Evolutionary conservation across 2,888 invertebrate genomes (phyloP), one percentile per base, ranked within the genome.

Genomic region (Allacma fusca): DNA sequence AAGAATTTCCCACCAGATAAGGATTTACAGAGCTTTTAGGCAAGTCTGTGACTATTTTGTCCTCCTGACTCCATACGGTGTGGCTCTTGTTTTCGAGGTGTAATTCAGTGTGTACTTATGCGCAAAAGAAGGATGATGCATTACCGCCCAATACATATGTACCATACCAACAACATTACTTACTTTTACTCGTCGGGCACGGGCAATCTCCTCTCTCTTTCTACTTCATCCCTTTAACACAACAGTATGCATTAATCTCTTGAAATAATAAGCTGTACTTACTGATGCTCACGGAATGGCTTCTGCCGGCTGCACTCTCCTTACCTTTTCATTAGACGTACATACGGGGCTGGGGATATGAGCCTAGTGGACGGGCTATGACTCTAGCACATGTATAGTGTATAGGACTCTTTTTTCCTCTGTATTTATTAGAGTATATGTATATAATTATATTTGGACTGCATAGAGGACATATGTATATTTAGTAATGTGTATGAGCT

Each of bases 101-200:
- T 71, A 71, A 71, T 71, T 71, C 71, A 71, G 71, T 71, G 71
- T 71, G 71, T 71, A 71, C 71, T 71, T 71, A 71, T 71, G 71
- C 71, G 71, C 71, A 71, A 71, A 71, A 71, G 71, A 57, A 71
- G 71, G 57, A 71, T 71, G 71, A 71, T 71, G 71, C 71, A 71
- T 71, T 71, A 71, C 57, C 71, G 71, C 71, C 71, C 71, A 50
- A 71, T 71, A 71, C 71, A 50, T 71, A 50, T 71, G 43, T 70
- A 43, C 23, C 70, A 70, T 13, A 44, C 70, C 29, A 24, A 62
- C 62, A 62, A 62, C 26, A 67, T 67, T 50, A 50, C 50, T 50
- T 50, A 50, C 50, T 50, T 50, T 50, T 50, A 50, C 50, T 50
- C 19, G 50, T 50, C 19, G 50, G 67, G 67, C 29, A 67, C 34